Conservation (phyloP, 2,888 invertebrate species). For the Ellobium chinense region DNA sequence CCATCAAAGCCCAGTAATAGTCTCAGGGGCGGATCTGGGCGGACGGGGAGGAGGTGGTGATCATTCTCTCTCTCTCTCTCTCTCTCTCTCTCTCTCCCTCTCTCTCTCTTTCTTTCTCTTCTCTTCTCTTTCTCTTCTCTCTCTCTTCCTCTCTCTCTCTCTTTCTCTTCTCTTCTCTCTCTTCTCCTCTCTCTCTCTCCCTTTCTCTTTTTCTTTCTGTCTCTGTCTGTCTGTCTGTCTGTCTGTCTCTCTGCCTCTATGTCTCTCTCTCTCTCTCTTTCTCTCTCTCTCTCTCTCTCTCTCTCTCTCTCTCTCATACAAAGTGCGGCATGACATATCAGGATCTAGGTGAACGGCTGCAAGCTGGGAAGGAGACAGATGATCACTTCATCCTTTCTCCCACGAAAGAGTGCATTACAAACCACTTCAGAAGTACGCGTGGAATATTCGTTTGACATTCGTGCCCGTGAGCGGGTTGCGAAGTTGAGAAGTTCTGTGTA, state of each 20-base stretch:
- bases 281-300: slow-evolving; percentile 17
- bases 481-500: too few species aligned
- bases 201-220: not conserved
- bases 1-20: too few species aligned
- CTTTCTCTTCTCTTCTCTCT: slow-evolving; percentile 12
- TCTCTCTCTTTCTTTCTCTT: not conserved
- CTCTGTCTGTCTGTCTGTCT: slow-evolving; percentile 3
- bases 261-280: not conserved
- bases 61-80: not conserved
- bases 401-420: too few species aligned
- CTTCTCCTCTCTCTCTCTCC: not conserved
- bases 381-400: too few species aligned
- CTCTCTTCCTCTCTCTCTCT: slow-evolving; percentile 15
- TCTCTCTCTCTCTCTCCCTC: slow-evolving; percentile 15
- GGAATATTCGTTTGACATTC: too few species aligned
- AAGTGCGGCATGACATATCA: too few species aligned
- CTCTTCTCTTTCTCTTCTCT: slow-evolving; percentile 9
- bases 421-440: too few species aligned
- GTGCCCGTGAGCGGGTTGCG: too few species aligned
- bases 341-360: too few species aligned
- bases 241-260: slow-evolving; percentile 10
- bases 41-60: not conserved
- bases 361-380: too few species aligned
- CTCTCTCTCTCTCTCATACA: not conserved
- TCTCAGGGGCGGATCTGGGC: not conserved